These are phyloP conservation scores for Cacatua alba DNA, from an alignment of 2,113 vertebrate genomes.

Conservation along the genomic window DNA sequence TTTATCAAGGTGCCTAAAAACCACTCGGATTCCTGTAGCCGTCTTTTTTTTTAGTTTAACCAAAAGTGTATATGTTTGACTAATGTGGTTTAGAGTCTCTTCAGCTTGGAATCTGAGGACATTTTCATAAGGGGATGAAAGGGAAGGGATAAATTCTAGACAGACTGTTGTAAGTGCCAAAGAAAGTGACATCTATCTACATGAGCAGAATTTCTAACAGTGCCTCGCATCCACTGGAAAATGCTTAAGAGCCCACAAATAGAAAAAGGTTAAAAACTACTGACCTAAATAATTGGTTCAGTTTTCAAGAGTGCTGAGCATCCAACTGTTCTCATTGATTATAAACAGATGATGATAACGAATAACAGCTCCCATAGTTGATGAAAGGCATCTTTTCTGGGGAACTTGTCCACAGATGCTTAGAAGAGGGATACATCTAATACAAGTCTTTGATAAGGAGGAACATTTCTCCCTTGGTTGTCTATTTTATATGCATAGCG, in stretches of 20 bases:
- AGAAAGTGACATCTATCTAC: slow-evolving; percentile 41
- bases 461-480: slow-evolving; percentile 53
- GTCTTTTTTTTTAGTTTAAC: not conserved
- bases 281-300: slow-evolving; percentile 70
- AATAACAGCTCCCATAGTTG: slow-evolving; percentile 59
- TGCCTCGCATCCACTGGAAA: slow-evolving; percentile 22
- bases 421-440: slow-evolving; percentile 52
- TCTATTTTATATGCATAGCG: slow-evolving; percentile 6
- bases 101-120: not conserved
- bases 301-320: slow-evolving; percentile 66
- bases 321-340: slow-evolving; percentile 66
- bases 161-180: slow-evolving; percentile 12
- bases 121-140: slow-evolving; percentile 14
- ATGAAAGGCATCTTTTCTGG: slow-evolving; percentile 62
- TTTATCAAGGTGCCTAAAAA: not conserved
- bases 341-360: slow-evolving; percentile 70
- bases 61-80: not conserved
- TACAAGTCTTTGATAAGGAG: slow-evolving; percentile 52
- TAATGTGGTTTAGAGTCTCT: not conserved
- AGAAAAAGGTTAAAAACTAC: slow-evolving; percentile 69
- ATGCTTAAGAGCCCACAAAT: slow-evolving; percentile 46
- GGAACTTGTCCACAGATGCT: slow-evolving; percentile 49
- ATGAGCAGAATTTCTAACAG: slow-evolving; percentile 37
- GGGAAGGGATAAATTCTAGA: slow-evolving; percentile 4
- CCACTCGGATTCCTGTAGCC: not conserved